Evolutionary conservation across 2,797 vertebrate genomes (phyloP), one percentile per base, ranked within the genome.

Genomic region (Crenuchus spilurus): DNA sequence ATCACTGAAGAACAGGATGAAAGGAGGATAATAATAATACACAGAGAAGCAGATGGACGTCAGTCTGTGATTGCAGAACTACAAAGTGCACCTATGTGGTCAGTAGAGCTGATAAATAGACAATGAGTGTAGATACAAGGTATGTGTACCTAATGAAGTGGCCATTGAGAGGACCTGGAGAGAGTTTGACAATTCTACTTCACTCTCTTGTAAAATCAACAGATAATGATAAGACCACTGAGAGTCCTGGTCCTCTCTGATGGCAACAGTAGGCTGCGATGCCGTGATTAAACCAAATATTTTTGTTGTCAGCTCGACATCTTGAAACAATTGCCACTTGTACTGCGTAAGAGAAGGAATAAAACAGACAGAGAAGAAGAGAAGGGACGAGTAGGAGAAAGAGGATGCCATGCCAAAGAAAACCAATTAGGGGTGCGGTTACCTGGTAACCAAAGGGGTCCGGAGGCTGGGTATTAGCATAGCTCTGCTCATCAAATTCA

Each of bases 361-460:
- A 72, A 13, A 5, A 30, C 9, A 28, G 14, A 57, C 24, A 60
- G 37, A 30, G 30, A 24, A 10, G 13, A 63, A 63, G 46, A 42
- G 28, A 63, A 26, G 26, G n/a, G 57, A 31, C 20, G 46, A 74
- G 11, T 64, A 65, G 44, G 46, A 70, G n/a, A 51, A 75, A 66
- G 44, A 63, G 57, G 31, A 42, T 72, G 70, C 49, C 73, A 60
- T 77, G 77, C 49, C 73, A 78, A 80, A 73, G 65, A 83, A 87
- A 77, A 65, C 65, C 70, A 83, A 86, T 88, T 83, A 86, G 49
- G 58, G 46, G 35, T 79, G 78, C 76, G 66, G 85, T 89, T 89
- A 88, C 89, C 86, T 89, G 88, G 84, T 88, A 86, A 90, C 87
- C 82, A 67, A 70, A 71, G 79, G 72, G 72, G 79, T 81, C 78